Base-by-base conservation (phyloP, 2,113 vertebrate species). In the Loxodonta africana region DNA sequence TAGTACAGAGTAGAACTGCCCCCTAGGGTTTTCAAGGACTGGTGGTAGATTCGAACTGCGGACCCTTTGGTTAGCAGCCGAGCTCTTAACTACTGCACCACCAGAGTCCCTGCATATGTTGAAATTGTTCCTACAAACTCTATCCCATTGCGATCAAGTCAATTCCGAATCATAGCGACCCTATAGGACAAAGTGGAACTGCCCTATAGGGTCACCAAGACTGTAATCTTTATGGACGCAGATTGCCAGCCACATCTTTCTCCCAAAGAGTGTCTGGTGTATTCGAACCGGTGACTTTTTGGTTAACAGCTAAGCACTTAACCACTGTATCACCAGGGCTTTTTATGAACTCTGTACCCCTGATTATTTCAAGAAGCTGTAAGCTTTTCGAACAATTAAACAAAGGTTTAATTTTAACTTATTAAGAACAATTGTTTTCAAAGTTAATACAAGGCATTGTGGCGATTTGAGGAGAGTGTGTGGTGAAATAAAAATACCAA, bases 361-460 rank as follows among this genome's bases (percentile, higher is more conserved):
- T 28, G 2, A 21, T 48, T 78, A 76, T 76, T 60, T 53, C 12
- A 69, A 65, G 89, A 86, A 86, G 76, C 48, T 8, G 8, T 12
- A 37, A 20, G 7, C 53, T 96, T 90, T 46, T 60, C 51, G 71
- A 94, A 46, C 3, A 82, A 30, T 51, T 84, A 94, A 74, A 41
- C 9, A 95, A 83, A 90, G 60, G 25, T 28, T 0, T 30, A 80
- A 90, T 82, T 94, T 95, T 85, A 94, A 71, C 85, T 95, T 73
- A 80, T 46, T 95, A 37, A 83, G 83, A 91, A 78, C 30, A 65
- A 21, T 20, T 62, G 11, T 57, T 57, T 57, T 57, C 53, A 30
- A 57, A 89, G 14, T 88, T 84, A 69, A 21, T 46, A 14, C 1
- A 91, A 94, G 65, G 57, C 37, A 90, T n/a, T 80, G 81, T 48